phyloP scores from a whole-genome alignment of 2,113 vertebrate species.

The Ifrita kowaldi region DNA sequence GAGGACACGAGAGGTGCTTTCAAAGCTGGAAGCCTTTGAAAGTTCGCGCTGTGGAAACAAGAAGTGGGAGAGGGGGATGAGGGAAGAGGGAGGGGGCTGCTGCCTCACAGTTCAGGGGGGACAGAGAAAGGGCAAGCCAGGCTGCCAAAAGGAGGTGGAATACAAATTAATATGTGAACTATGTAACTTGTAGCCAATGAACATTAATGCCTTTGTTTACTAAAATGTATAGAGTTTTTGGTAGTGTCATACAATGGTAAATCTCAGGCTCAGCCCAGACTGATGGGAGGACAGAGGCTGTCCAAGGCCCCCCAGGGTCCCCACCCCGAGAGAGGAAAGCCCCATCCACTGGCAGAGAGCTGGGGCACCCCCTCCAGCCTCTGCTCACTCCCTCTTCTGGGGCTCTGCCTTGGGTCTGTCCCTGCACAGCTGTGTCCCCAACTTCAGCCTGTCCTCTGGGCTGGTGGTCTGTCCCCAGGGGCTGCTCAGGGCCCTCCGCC shows the following conservation, averaged over 20 bases:
- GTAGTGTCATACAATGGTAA: rapidly evolving
- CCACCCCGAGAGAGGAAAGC: neutral
- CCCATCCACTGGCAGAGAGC: neutral
- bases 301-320: no score
- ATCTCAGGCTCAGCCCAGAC: neutral
- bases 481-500: neutral
- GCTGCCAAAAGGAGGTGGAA: neutral
- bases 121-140: neutral
- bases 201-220: neutral
- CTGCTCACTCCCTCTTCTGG: neutral
- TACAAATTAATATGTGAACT: neutral
- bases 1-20: slow-evolving; percentile 54
- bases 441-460: rapidly evolving
- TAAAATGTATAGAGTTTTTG: neutral
- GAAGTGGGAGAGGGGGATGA: neutral
- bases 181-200: neutral
- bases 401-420: neutral
- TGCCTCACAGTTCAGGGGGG: no score
- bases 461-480: neutral
- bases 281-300: neutral
- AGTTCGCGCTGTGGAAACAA: slow-evolving; percentile 70
- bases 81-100: neutral
- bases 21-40: slow-evolving; percentile 77
- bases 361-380: neutral
- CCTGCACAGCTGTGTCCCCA: rapidly evolving